Percentiles rank a stretch among this genome's conserved stretches.
Evolutionary conservation across 1,140 invertebrate species (phyloP).

Genomic region (Cheumatopsyche charites): DNA sequence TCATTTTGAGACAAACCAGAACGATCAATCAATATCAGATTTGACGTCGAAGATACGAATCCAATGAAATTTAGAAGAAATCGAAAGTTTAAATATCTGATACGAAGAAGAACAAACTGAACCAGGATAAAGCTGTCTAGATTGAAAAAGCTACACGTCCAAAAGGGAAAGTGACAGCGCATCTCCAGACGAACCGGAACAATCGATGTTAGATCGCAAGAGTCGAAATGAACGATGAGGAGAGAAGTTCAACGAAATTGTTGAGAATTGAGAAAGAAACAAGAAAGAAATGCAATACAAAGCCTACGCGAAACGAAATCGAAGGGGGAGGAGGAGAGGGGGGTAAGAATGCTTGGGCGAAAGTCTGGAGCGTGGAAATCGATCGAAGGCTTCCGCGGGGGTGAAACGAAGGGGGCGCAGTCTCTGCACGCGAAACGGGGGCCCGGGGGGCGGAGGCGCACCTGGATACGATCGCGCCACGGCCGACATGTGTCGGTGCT

Average conservation of each 20-base stretch:
- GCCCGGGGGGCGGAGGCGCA: background rate
- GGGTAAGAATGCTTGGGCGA: background rate
- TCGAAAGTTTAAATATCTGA: too few species aligned
- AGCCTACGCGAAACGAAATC: background rate
- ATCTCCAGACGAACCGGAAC: background rate
- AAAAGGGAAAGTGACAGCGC: background rate
- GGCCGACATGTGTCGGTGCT: conserved; percentile 33
- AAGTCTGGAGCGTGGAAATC: background rate
- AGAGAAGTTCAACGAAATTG: background rate
- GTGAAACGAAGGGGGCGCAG: background rate
- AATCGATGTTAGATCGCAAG: background rate
- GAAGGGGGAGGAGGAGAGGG: background rate
- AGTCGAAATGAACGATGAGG: background rate
- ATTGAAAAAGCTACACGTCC: background rate
- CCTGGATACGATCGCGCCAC: conserved; percentile 28
- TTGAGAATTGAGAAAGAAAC: too few species aligned
- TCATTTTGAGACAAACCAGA: too few species aligned
- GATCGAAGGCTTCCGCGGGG: background rate
- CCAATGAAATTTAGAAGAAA: too few species aligned
- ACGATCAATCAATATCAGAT: too few species aligned
- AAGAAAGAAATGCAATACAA: background rate
- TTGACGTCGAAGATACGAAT: too few species aligned
- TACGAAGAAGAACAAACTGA: too few species aligned
- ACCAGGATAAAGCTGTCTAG: too few species aligned
- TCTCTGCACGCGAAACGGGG: too few species aligned